These are phyloP conservation scores for Columbina picui DNA, from an alignment of 2,113 vertebrate species.

Conservation along the genomic window DNA sequence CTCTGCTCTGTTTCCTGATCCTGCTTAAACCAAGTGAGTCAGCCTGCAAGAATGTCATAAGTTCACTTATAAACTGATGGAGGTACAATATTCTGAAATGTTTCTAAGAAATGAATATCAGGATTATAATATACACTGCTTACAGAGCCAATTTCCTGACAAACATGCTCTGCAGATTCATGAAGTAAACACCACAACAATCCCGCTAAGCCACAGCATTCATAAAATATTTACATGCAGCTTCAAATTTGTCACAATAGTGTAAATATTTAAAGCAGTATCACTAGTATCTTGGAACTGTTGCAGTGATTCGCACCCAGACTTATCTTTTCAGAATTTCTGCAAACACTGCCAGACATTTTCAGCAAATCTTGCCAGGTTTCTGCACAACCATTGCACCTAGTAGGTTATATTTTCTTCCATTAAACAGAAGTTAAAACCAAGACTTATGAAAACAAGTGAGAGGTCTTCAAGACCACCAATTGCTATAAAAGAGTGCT, in stretches of 20 bases:
- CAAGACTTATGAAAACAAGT: neutral
- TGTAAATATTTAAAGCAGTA: slow-evolving; percentile 55
- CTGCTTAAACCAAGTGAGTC: neutral
- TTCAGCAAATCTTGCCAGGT: neutral
- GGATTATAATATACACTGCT: neutral
- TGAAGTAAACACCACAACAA: slow-evolving; percentile 18
- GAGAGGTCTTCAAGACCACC: neutral
- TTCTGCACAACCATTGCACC: neutral
- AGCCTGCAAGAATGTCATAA: neutral
- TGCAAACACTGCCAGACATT: neutral
- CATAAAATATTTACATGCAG: slow-evolving; percentile 38
- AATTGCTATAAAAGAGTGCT: neutral
- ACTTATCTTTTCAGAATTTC: neutral
- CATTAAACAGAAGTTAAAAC: neutral
- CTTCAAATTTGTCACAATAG: slow-evolving; percentile 15
- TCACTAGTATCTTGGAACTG: neutral
- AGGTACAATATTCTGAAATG: neutral
- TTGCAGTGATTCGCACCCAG: neutral
- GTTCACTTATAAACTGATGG: neutral
- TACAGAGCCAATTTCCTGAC: slow-evolving; percentile 20
- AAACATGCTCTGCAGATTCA: neutral
- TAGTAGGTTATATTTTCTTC: neutral
- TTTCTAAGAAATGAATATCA: neutral
- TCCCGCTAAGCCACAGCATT: slow-evolving; percentile 2
- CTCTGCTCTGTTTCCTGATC: neutral